phyloP scores from a whole-genome alignment of 92 coral and sea anemone species.

The Porites rus region DNA sequence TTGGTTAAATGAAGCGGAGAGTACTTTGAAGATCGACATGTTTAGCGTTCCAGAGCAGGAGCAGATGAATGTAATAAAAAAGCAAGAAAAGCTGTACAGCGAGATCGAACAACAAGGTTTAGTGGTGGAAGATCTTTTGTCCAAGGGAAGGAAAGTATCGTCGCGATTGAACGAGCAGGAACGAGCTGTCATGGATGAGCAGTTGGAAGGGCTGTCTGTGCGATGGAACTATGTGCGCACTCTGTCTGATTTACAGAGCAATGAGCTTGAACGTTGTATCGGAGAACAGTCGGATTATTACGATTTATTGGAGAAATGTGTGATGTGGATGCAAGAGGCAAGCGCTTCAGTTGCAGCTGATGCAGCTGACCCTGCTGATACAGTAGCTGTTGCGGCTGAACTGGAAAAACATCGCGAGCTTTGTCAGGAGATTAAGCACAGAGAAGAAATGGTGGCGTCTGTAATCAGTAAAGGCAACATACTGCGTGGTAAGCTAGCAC shows the following conservation, averaged over 20 bases:
- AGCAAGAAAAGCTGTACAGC: constrained; percentile 81
- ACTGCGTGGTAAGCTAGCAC: constrained; percentile 72
- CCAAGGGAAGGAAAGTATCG: constrained; percentile 57
- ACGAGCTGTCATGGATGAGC: constrained; percentile 48
- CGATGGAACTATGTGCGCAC: constrained; percentile 84
- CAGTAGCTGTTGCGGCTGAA: constrained; percentile 59
- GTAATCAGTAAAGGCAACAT: constrained; percentile 81
- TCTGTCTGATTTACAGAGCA: constrained; percentile 72
- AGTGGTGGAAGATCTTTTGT: constrained; percentile 64
- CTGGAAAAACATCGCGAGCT: constrained; percentile 69
- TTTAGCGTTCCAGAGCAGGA: constrained; percentile 92
- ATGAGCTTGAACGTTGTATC: constrained; percentile 90
- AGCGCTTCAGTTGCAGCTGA: constrained; percentile 73
- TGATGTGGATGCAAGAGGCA: constrained; percentile 91
- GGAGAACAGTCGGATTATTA: constrained; percentile 89
- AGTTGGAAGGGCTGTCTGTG: constrained; percentile 69
- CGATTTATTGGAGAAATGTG: constrained; percentile 87
- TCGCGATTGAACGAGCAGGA: constrained; percentile 59
- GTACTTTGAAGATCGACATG: constrained; percentile 75
- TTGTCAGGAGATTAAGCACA: constrained; percentile 67
- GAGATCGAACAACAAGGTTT: constrained; percentile 80
- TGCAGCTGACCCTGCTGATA: constrained; percentile 58
- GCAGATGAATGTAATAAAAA: constrained; percentile 83
- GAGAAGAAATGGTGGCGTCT: constrained; percentile 54
- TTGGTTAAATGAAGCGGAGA: constrained; percentile 88